phyloP scores from a whole-genome alignment of 1,140 invertebrate genomes.

The Vanessa atalanta region DNA sequence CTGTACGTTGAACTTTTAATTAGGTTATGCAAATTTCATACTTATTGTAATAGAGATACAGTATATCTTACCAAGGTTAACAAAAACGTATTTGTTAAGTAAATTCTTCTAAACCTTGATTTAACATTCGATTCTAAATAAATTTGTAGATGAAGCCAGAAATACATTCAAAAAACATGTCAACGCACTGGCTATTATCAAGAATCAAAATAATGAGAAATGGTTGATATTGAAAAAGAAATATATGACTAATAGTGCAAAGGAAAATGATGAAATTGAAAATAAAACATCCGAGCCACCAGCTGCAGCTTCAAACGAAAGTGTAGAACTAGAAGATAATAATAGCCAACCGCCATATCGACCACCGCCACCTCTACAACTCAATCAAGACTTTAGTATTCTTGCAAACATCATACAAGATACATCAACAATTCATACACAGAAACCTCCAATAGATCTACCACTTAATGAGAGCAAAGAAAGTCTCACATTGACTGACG shows the following conservation, averaged over 20 bases:
- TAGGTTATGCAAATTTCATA: constrained; percentile 15
- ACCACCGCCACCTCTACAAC: constrained; percentile 83
- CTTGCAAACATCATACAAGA: constrained; percentile 61
- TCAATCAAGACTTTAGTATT: constrained; percentile 71
- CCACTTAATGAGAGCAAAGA: constrained; percentile 54
- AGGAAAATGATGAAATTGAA: constrained; percentile 55
- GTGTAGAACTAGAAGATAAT: constrained; percentile 50
- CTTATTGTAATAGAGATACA: constrained; percentile 13
- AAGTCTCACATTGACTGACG: constrained; percentile 52
- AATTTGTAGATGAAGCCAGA: constrained; percentile 88
- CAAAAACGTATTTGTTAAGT: constrained; percentile 5
- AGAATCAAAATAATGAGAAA: constrained; percentile 90
- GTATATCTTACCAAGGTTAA: constrained; percentile 5
- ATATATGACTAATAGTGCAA: constrained; percentile 72
- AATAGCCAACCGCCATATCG: constrained; percentile 83
- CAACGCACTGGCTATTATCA: constrained; percentile 92
- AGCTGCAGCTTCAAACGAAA: constrained; percentile 44
- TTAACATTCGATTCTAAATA: constrained; percentile 19
- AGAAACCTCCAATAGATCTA: constrained; percentile 34
- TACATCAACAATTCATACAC: constrained; percentile 23
- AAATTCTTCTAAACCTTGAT: constrained; percentile 9
- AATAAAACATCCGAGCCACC: constrained; percentile 58
- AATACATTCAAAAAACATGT: constrained; percentile 95
- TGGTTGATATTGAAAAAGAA: constrained; percentile 91
- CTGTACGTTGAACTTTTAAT: constrained; percentile 18